Base-by-base conservation (phyloP, 2,797 vertebrate genomes). In the Rousettus madagascariensis region DNA sequence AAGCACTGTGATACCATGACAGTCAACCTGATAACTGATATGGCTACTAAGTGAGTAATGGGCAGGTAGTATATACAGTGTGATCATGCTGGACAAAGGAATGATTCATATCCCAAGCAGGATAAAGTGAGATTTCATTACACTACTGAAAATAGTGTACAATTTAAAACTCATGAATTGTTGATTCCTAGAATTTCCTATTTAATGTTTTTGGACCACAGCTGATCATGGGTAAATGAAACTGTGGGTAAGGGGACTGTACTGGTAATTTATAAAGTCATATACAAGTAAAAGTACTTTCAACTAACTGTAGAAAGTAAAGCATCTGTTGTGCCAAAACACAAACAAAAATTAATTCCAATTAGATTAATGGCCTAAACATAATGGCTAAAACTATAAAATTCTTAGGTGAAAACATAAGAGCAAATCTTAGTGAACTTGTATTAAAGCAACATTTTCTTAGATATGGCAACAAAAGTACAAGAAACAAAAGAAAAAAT, bases 281-380 rank as follows among this genome's bases (percentile, higher is more conserved):
- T 13, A 30, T 20, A 7, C 43, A 61, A 61, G 38, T 41, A 80
- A 61, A 59, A 28, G 59, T 61, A 80, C 77, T 26, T n/a, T 80
- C 26, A 80, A 80, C 17, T n/a, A 80, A 80, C 57, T 80, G 6
- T 80, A 41, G 41, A 80, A 80, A 80, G 77, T 43, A 80, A 80
- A 80, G 61, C 17, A 80, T 12, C 17, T 13, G 26, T 61, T 43
- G 6, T 61, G 57, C 11, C 78, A n/a, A 80, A n/a, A 61, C 38
- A 80, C 43, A 59, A 79, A 55, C 12, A 41, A 90, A 94, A 91
- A 75, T 57, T 53, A 82, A 87, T 65, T 88, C 24, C 79, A 88
- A 83, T 28, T 88, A 79, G 9, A 82, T 66, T 9, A 74, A 57
- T 66, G 59, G 26, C 24, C 41, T 80, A 95, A 49, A 65, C 24